Percentiles rank a stretch among this genome's conserved stretches.
These are phyloP conservation scores for Ctenopoma kingsleyae DNA, from an alignment of 2,797 vertebrate species.

Conservation along the genomic window DNA sequence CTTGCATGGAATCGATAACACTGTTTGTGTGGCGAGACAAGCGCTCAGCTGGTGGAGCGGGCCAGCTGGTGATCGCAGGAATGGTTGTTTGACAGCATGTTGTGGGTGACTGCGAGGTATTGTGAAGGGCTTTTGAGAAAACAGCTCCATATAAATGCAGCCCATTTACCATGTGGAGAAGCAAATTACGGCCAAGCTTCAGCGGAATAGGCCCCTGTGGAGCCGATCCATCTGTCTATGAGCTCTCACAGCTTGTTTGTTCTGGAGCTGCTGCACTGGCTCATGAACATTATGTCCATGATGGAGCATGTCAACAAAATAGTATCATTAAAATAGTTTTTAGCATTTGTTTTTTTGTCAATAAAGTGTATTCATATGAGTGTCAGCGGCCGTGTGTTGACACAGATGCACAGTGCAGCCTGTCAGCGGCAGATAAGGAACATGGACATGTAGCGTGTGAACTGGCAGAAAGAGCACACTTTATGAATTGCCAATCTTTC, in stretches of 20 bases:
- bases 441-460: neutral
- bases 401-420: constrained; percentile 5
- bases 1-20: constrained; percentile 16
- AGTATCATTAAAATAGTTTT: neutral
- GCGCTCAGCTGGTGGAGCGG: constrained; percentile 22
- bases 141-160: constrained; percentile 55
- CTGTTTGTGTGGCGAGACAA: constrained; percentile 1
- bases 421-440: constrained; percentile 54
- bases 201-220: constrained; percentile 34
- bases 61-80: neutral
- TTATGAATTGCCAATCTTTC: constrained; percentile 16
- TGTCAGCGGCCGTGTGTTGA: neutral
- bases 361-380: neutral
- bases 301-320: constrained; percentile 10
- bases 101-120: constrained; percentile 26
- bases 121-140: constrained; percentile 32
- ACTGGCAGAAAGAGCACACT: constrained; percentile 13
- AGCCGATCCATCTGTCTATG: constrained; percentile 40
- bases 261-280: constrained; percentile 7
- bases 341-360: neutral
- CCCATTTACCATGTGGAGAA: constrained; percentile 56
- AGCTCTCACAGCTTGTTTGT: constrained; percentile 27
- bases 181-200: constrained; percentile 48
- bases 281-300: constrained; percentile 7
- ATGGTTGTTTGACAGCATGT: neutral